These are phyloP conservation scores for Andricus grossulariae DNA, from an alignment of 1,140 invertebrate genomes.

Conservation along the genomic window DNA sequence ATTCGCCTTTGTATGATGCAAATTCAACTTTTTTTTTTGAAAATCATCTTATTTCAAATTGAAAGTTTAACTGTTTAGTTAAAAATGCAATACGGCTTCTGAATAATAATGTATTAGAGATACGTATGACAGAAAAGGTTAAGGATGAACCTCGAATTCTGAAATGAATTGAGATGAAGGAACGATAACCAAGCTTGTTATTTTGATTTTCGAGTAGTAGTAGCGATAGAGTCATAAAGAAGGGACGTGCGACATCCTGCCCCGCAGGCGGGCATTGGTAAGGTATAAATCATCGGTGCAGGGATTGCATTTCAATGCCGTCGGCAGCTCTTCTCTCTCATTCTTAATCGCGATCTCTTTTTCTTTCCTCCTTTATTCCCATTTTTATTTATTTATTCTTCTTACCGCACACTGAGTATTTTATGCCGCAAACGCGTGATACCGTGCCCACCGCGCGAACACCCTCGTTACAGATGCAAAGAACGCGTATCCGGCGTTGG, in stretches of 20 bases:
- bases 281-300: constrained; percentile 72
- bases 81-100: no score
- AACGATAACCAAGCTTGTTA: constrained; percentile 6
- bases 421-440: constrained; percentile 50
- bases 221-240: constrained; percentile 68
- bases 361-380: neutral
- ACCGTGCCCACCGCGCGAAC: constrained; percentile 47
- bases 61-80: no score
- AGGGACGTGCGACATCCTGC: constrained; percentile 71
- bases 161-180: neutral
- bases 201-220: constrained; percentile 55
- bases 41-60: no score
- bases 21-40: no score
- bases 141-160: no score
- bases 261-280: constrained; percentile 65
- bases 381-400: constrained; percentile 32
- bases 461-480: constrained; percentile 71
- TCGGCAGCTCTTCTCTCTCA: constrained; percentile 44
- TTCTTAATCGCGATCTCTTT: constrained; percentile 17
- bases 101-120: no score
- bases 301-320: constrained; percentile 72
- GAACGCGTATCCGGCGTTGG: constrained; percentile 69
- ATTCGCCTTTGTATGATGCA: no score
- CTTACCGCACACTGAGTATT: constrained; percentile 45
- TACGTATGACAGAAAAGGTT: no score